Evolutionary conservation across 2,888 invertebrate species (phyloP), one percentile per base, ranked within the genome.

Genomic region (Cataglyphis cursor): DNA sequence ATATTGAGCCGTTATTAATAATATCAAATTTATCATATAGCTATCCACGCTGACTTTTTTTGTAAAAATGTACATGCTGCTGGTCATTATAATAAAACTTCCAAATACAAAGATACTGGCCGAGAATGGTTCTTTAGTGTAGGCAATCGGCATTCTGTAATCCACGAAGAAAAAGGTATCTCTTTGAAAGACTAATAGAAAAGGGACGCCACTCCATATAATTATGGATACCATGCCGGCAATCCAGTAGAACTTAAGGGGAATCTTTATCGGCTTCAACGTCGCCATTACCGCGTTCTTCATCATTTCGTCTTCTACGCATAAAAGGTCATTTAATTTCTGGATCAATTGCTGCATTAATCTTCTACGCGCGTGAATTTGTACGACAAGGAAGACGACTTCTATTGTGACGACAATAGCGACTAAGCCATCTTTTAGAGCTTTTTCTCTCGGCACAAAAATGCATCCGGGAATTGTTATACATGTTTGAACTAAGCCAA

Each of bases 11-110:
- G 91, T 87, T 24, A 90, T 21, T 5, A 92, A 28, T 0, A 87
- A 73, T n/a, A 92, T 85, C 12, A 88, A 59, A 41, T 92, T 81
- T 59, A 88, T 89, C 5, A 87, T 83, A 41, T 92, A 92, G 3
- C 90, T 4, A 38, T 92, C 91, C 0, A 90, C 65, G 24, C 87
- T 61, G n/a, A 82, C 76, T 57, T 92, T 92, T 35, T 84, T 88
- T 0, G 80, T 28, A 0, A 90, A 85, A 0, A 80, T 31, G 18
- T 44, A 85, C 0, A 35, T 4, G 1, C 70, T 4, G 3, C 86
- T 87, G 1, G 88, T 2, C 0, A 57, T 12, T 72, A 91, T 74
- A 0, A 91, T 24, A 0, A 88, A 0, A 6, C 85, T 61, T 6
- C 88, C 90, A 0, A 18, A 12, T 4, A 87, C n/a, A 18, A 92